phyloP scores from a whole-genome alignment of 2,888 invertebrate genomes.

The Lepidonotus clava region DNA sequence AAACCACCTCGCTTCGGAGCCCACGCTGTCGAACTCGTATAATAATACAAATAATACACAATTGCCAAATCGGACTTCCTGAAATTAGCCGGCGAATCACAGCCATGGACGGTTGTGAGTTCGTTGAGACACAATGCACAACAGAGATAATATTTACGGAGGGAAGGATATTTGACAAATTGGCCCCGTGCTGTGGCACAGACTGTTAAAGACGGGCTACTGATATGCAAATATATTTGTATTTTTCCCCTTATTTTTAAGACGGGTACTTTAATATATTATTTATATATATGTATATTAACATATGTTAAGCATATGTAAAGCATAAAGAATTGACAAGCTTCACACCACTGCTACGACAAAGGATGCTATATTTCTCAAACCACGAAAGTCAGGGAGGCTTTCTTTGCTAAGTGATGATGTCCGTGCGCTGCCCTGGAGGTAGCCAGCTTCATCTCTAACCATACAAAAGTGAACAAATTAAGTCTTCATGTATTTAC shows the following conservation, averaged over 20 bases:
- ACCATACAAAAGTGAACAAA: neutral
- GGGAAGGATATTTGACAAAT: neutral
- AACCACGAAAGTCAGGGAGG: neutral
- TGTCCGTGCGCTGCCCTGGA: neutral
- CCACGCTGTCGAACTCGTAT: slow-evolving; percentile 20
- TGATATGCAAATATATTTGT: slow-evolving; percentile 36
- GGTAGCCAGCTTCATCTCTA: too few relatives aligned
- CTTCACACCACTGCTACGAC: slow-evolving; percentile 42
- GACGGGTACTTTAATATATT: slow-evolving; percentile 48
- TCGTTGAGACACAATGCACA: slow-evolving; percentile 21
- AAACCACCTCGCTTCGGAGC: slow-evolving; percentile 10
- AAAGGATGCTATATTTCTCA: slow-evolving; percentile 33
- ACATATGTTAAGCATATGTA: neutral
- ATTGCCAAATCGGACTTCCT: slow-evolving; percentile 47
- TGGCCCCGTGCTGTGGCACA: neutral
- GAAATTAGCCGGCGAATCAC: neutral
- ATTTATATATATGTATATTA: slow-evolving; percentile 34
- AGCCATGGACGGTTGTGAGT: neutral
- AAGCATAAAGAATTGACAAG: neutral
- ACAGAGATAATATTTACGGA: neutral
- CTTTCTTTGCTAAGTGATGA: neutral
- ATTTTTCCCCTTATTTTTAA: slow-evolving; percentile 35
- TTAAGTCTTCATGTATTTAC: neutral
- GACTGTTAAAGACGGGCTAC: neutral
- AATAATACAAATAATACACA: too few relatives aligned